phyloP scores from a whole-genome alignment of 1,140 invertebrate species.

The Ephestia elutella region DNA sequence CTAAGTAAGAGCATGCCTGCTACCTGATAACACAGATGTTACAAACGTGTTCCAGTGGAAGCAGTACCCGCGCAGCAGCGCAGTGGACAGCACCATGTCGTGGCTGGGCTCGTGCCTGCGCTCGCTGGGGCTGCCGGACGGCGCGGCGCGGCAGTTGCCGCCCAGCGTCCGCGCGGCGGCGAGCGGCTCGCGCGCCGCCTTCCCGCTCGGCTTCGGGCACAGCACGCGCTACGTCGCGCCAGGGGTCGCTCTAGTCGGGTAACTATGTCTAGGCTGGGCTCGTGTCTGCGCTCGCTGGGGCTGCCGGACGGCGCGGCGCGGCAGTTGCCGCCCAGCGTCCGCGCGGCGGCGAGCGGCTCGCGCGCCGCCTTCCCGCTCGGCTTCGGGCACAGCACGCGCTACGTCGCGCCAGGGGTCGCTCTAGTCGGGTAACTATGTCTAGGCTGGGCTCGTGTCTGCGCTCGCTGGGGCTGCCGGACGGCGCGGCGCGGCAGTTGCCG shows the following conservation, averaged over 20 bases:
- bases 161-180: slow-evolving; percentile 82
- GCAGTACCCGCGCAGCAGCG: slow-evolving; percentile 76
- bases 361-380: slow-evolving; percentile 93
- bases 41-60: slow-evolving; percentile 76
- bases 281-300: slow-evolving; percentile 60
- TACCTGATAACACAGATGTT: background rate
- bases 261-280: slow-evolving; percentile 74
- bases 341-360: slow-evolving; percentile 77
- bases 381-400: slow-evolving; percentile 91
- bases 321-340: slow-evolving; percentile 87
- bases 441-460: slow-evolving; percentile 72
- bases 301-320: slow-evolving; percentile 69
- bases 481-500: slow-evolving; percentile 80
- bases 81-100: slow-evolving; percentile 75
- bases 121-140: slow-evolving; percentile 64
- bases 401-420: slow-evolving; percentile 76
- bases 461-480: slow-evolving; percentile 64
- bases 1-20: no score
- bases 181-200: slow-evolving; percentile 84
- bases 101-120: slow-evolving; percentile 72
- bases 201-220: slow-evolving; percentile 94
- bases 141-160: slow-evolving; percentile 80
- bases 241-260: slow-evolving; percentile 49
- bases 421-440: slow-evolving; percentile 67
- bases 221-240: slow-evolving; percentile 85